These are phyloP conservation scores for Eurypyga helias DNA, from an alignment of 2,113 vertebrate species.

Conservation along the genomic window DNA sequence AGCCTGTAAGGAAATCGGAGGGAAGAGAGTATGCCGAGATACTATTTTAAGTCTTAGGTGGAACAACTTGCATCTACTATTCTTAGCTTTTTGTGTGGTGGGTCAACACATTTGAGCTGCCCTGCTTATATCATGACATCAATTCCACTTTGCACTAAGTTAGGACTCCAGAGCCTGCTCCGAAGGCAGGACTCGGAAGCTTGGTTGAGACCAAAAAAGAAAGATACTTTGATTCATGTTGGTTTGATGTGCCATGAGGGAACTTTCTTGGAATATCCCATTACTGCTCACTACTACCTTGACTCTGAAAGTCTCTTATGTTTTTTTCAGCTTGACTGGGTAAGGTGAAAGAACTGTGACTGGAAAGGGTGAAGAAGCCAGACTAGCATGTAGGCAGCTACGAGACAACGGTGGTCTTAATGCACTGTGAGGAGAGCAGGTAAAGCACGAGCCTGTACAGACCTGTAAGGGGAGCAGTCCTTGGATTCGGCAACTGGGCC, in stretches of 20 bases:
- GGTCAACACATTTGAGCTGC: neutral
- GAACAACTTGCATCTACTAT: conserved; percentile 5
- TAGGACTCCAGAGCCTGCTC: neutral
- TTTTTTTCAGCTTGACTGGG: neutral
- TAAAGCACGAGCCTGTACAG: rapidly evolving
- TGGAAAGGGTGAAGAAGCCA: neutral
- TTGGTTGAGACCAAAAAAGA: neutral
- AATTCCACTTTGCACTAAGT: neutral
- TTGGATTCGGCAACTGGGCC: neutral
- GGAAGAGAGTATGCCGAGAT: neutral
- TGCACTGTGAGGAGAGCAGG: neutral
- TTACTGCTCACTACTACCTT: rapidly evolving
- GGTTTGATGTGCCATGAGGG: rapidly evolving
- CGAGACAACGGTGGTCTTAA: rapidly evolving
- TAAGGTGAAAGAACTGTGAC: neutral
- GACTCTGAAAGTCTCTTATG: neutral
- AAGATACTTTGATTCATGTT: neutral
- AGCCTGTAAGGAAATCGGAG: rapidly evolving
- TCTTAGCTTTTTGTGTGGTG: conserved; percentile 36
- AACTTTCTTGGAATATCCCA: neutral
- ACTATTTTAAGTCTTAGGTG: conserved; percentile 20
- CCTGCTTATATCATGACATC: neutral
- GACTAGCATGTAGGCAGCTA: neutral
- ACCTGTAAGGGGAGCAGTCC: neutral
- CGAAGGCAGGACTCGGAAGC: neutral